Conservation (phyloP, 2,888 invertebrate genomes). For the Orthonychiurus folsomi region DNA sequence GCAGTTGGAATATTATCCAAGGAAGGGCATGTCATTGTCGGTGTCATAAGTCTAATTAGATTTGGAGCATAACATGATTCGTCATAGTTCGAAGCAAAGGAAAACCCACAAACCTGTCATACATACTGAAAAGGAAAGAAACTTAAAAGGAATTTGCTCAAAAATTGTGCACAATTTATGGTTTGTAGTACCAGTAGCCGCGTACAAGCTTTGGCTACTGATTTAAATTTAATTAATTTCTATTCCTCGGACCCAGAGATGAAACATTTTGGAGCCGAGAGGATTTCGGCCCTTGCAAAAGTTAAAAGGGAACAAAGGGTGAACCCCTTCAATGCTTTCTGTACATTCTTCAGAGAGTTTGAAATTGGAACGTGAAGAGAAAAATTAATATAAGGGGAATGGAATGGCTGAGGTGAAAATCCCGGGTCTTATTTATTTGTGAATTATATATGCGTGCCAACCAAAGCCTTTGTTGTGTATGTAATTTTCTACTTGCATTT, state of each 20-base stretch:
- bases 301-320: too few species aligned
- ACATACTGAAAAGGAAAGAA: not conserved
- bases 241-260: not conserved
- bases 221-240: not conserved
- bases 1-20: not conserved
- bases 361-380: not conserved
- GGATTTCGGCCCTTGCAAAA: too few species aligned
- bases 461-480: not conserved
- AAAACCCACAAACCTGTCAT: not conserved
- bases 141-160: not conserved
- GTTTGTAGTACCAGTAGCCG: too few species aligned
- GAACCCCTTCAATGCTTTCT: too few species aligned
- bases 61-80: not conserved
- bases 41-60: not conserved
- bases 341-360: too few species aligned
- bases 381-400: not conserved
- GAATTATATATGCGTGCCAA: not conserved
- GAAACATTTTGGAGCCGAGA: too few species aligned
- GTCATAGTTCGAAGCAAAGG: not conserved
- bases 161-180: not conserved
- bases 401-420: not conserved
- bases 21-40: not conserved
- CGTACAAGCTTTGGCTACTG: too few species aligned
- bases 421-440: not conserved
- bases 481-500: not conserved